phyloP scores from a whole-genome alignment of 2,797 vertebrate species.

The Miichthys miiuy region DNA sequence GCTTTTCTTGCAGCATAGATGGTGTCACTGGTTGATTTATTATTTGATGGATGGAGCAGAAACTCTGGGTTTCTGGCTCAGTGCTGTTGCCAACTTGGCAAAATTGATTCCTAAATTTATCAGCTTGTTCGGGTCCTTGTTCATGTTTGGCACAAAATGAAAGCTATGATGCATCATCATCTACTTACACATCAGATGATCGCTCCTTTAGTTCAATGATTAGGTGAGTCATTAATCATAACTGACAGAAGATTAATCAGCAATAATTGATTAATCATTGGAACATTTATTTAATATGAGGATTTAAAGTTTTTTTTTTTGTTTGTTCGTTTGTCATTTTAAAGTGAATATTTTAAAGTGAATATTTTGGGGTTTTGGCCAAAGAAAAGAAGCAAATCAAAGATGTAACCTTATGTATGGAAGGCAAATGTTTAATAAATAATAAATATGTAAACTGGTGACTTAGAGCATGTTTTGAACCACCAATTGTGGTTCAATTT shows the following conservation, averaged over 20 bases:
- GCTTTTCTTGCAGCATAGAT: neutral
- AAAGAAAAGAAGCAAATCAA: neutral
- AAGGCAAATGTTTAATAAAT: too few relatives aligned
- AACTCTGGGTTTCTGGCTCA: neutral
- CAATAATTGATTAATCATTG: neutral
- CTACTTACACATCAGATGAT: neutral
- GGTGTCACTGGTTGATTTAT: neutral
- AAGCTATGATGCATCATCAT: neutral
- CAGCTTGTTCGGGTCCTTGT: too few relatives aligned
- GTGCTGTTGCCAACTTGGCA: conserved; percentile 4
- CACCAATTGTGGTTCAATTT: too few relatives aligned
- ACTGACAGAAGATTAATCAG: neutral
- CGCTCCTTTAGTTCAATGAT: neutral
- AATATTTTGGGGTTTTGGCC: neutral
- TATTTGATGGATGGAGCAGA: neutral
- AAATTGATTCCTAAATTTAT: neutral
- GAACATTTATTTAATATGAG: neutral
- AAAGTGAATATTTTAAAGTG: neutral
- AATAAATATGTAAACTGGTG: too few relatives aligned
- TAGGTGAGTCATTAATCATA: too few relatives aligned
- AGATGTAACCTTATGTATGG: neutral
- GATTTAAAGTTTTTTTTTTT: neutral
- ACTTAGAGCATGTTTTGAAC: too few relatives aligned
- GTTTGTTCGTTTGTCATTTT: neutral
- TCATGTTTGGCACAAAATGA: too few relatives aligned